phyloP scores from a whole-genome alignment of 1,140 invertebrate genomes.

The Lamellibrachia luymesi region DNA sequence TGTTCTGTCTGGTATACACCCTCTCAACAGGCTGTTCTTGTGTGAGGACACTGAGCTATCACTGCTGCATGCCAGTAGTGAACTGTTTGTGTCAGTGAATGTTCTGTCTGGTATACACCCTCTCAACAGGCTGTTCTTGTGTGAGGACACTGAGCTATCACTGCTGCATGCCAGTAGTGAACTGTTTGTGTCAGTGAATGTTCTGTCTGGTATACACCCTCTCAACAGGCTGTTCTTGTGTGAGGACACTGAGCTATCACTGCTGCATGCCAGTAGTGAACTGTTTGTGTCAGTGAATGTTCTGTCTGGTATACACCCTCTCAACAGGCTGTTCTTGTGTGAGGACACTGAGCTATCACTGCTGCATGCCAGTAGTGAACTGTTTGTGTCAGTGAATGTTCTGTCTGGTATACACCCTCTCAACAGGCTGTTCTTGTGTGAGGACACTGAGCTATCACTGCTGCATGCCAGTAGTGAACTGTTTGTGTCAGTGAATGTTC shows the following conservation, averaged over 20 bases:
- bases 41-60: too few relatives aligned
- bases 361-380: neutral
- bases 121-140: neutral
- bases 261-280: neutral
- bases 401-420: neutral
- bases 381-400: slow-evolving; percentile 6
- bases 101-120: neutral
- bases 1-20: neutral
- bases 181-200: slow-evolving; percentile 8
- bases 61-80: neutral
- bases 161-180: neutral
- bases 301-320: neutral
- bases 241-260: too few relatives aligned
- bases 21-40: neutral
- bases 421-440: neutral
- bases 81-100: neutral
- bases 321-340: neutral
- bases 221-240: neutral
- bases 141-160: too few relatives aligned
- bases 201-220: neutral
- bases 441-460: too few relatives aligned
- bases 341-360: too few relatives aligned
- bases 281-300: slow-evolving; percentile 3
- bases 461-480: neutral
- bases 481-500: slow-evolving; percentile 3